Percentiles rank a stretch among this genome's conserved stretches.
Evolutionary conservation across 1,140 invertebrate genomes (phyloP).

Genomic region (Anastatus disparis): DNA sequence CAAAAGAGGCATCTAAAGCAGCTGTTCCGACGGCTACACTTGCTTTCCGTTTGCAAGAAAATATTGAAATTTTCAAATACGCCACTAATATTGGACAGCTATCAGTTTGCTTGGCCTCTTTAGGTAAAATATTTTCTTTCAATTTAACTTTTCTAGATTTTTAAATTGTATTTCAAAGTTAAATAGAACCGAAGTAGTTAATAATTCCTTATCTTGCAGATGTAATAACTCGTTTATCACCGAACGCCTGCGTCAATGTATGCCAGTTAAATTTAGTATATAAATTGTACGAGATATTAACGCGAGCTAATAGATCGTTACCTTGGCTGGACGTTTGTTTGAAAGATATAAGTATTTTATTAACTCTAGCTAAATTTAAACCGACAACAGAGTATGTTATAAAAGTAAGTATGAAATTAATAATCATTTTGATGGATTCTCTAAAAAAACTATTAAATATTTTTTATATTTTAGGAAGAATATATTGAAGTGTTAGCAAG

Average conservation of each 20-base stretch:
- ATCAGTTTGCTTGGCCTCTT: constrained; percentile 50
- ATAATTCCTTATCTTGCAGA: constrained; percentile 49
- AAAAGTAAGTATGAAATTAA: constrained; percentile 42
- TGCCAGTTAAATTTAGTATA: constrained; percentile 51
- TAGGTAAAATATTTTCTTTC: constrained; percentile 46
- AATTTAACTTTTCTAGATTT: no score
- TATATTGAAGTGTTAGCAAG: constrained; percentile 46
- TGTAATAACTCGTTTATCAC: constrained; percentile 56
- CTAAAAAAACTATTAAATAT: background rate
- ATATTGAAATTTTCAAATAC: constrained; percentile 46
- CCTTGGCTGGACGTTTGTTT: constrained; percentile 58
- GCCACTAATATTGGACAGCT: constrained; percentile 51
- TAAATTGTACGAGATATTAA: constrained; percentile 54
- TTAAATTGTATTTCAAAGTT: background rate
- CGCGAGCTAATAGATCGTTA: constrained; percentile 56
- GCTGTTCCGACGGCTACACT: constrained; percentile 47
- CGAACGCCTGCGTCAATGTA: constrained; percentile 50
- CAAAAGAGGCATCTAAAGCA: constrained; percentile 63
- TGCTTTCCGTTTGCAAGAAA: constrained; percentile 44
- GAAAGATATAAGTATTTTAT: constrained; percentile 55
- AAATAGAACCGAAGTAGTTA: no score
- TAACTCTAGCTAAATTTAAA: constrained; percentile 57
- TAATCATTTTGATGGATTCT: background rate
- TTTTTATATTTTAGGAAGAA: constrained; percentile 38
- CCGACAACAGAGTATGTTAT: constrained; percentile 49